These are phyloP conservation scores for Polylopha cassiicola DNA, from an alignment of 2,888 invertebrate species.

Conservation along the genomic window DNA sequence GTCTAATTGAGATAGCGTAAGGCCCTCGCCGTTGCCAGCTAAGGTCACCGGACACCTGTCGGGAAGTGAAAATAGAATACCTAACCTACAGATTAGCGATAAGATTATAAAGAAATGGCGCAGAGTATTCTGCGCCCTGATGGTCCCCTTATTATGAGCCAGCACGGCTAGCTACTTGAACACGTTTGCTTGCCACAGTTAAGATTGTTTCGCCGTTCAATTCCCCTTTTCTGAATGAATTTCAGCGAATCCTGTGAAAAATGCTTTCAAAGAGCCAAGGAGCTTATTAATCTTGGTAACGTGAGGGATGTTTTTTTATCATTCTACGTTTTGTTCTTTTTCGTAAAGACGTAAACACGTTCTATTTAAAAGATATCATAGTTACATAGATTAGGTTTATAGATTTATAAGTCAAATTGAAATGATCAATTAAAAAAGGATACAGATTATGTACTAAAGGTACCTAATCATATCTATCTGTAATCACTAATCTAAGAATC, in stretches of 20 bases:
- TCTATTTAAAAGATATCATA: no score
- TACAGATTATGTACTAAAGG: no score
- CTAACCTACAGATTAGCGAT: slow-evolving; percentile 36
- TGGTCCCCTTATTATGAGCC: slow-evolving; percentile 66
- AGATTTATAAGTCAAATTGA: no score
- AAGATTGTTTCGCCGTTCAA: slow-evolving; percentile 51
- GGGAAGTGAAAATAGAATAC: slow-evolving; percentile 21
- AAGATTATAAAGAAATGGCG: slow-evolving; percentile 50
- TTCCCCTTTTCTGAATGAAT: slow-evolving; percentile 35
- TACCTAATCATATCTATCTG: no score
- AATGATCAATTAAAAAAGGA: no score
- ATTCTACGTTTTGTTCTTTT: slow-evolving; percentile 10
- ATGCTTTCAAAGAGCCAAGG: slow-evolving; percentile 11
- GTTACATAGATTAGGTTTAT: no score
- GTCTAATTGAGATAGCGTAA: no score
- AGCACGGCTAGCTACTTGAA: slow-evolving; percentile 66
- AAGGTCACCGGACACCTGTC: slow-evolving; percentile 21
- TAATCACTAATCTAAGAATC: no score
- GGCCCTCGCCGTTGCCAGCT: slow-evolving; percentile 4
- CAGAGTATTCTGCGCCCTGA: slow-evolving; percentile 39
- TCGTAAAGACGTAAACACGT: background rate
- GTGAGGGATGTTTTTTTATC: slow-evolving; percentile 15
- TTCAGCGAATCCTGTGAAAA: slow-evolving; percentile 16
- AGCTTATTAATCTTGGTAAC: slow-evolving; percentile 19
- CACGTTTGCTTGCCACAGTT: slow-evolving; percentile 69